These are phyloP conservation scores for Ophraella communa DNA, from an alignment of 2,888 invertebrate genomes.

Conservation along the genomic window DNA sequence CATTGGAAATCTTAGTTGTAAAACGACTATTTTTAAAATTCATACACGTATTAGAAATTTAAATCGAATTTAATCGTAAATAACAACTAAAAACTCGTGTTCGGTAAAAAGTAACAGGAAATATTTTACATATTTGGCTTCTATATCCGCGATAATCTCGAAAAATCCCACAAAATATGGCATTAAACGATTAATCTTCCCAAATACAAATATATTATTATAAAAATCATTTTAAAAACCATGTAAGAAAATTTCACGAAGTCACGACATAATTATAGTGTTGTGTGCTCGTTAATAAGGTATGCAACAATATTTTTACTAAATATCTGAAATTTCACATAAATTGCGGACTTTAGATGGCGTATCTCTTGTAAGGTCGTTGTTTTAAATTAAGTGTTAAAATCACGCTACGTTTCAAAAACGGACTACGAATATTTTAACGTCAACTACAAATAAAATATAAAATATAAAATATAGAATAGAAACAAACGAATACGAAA, in stretches of 20 bases:
- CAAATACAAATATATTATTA: conserved; percentile 4
- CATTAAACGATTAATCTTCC: conserved; percentile 1
- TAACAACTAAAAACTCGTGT: not conserved
- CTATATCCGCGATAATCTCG: not conserved
- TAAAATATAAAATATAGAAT: not conserved
- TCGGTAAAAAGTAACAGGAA: not conserved
- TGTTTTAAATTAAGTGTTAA: conserved; percentile 28
- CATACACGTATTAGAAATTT: too few relatives aligned
- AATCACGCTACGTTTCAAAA: conserved; percentile 25
- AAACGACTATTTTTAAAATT: too few relatives aligned
- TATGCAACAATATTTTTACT: conserved; percentile 20
- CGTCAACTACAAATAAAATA: too few relatives aligned
- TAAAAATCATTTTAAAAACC: conserved; percentile 19
- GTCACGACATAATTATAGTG: conserved; percentile 23
- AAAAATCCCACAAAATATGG: not conserved
- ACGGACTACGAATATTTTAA: conserved; percentile 9
- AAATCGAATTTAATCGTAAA: too few relatives aligned
- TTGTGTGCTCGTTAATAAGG: conserved; percentile 21
- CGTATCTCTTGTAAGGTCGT: conserved; percentile 20
- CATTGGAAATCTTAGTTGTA: too few relatives aligned
- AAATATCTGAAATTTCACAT: conserved; percentile 25
- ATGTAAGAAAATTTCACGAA: conserved; percentile 18
- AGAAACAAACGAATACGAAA: not conserved
- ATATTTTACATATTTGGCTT: not conserved
- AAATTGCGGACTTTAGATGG: conserved; percentile 24